Percentiles rank a stretch among this genome's conserved stretches.
These are phyloP conservation scores for Carduelis carduelis DNA, from an alignment of 2,797 vertebrate species.

Conservation along the genomic window DNA sequence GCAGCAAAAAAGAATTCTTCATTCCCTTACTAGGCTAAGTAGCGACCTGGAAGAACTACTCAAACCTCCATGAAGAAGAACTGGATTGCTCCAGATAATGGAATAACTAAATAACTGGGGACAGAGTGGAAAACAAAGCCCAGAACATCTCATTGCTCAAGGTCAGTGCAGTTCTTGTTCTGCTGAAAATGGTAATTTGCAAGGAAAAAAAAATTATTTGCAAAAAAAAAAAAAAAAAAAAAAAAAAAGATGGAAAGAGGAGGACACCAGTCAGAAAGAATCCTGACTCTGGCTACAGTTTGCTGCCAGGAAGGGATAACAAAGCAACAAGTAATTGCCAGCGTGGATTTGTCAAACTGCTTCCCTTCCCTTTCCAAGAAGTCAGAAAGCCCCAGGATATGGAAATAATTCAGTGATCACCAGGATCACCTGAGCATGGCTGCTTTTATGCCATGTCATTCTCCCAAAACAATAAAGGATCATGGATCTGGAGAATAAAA, in stretches of 20 bases:
- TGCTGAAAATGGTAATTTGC: background rate
- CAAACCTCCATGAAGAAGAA: background rate
- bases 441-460: background rate
- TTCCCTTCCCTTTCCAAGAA: background rate
- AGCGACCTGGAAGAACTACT: background rate
- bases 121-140: background rate
- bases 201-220: background rate
- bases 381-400: accelerated
- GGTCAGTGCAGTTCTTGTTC: background rate
- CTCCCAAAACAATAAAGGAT: background rate
- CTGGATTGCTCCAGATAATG: background rate
- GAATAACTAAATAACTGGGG: background rate
- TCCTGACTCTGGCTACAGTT: accelerated
- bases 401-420: background rate
- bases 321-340: background rate
- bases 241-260: background rate
- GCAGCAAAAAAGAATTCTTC: background rate
- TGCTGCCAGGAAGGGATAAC: background rate
- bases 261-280: background rate
- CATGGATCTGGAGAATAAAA: background rate
- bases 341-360: background rate
- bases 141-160: background rate
- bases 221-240: background rate
- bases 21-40: background rate
- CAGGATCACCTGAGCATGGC: accelerated